Conservation (phyloP, 2,888 invertebrate species). For the Keiferia lycopersicella region DNA sequence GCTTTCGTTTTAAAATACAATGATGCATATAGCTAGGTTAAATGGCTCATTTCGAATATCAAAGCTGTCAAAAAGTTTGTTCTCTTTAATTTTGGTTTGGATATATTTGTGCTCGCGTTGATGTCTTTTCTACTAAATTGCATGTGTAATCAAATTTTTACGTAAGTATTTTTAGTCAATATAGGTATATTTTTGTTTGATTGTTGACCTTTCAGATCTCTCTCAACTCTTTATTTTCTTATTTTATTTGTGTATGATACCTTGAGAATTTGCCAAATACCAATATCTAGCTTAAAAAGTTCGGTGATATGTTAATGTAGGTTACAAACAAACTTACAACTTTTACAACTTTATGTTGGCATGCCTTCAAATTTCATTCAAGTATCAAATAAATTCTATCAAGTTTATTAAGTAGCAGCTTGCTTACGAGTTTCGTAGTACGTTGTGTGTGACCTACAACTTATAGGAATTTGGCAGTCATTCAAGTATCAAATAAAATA, state of each 20-base stretch:
- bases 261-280: conserved; percentile 4
- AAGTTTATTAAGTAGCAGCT: neutral
- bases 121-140: conserved; percentile 5
- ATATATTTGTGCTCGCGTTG: conserved; percentile 4
- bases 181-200: too few species aligned
- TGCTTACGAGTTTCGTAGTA: neutral
- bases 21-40: neutral
- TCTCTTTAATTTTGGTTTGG: neutral
- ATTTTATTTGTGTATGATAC: neutral
- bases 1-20: neutral
- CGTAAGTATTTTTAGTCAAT: too few species aligned
- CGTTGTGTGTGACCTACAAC: neutral
- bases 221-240: too few species aligned
- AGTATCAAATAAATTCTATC: conserved; percentile 6
- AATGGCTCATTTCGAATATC: neutral
- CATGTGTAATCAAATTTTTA: too few species aligned
- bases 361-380: conserved; percentile 1
- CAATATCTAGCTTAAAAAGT: neutral
- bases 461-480: neutral
- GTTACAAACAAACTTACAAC: too few species aligned
- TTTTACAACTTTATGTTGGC: conserved; percentile 5
- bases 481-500: neutral
- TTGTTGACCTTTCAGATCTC: too few species aligned
- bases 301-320: neutral
- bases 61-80: neutral